Evolutionary conservation across 2,888 invertebrate genomes (phyloP), one percentile per base, ranked within the genome.

Genomic region (Tenthredo livida): DNA sequence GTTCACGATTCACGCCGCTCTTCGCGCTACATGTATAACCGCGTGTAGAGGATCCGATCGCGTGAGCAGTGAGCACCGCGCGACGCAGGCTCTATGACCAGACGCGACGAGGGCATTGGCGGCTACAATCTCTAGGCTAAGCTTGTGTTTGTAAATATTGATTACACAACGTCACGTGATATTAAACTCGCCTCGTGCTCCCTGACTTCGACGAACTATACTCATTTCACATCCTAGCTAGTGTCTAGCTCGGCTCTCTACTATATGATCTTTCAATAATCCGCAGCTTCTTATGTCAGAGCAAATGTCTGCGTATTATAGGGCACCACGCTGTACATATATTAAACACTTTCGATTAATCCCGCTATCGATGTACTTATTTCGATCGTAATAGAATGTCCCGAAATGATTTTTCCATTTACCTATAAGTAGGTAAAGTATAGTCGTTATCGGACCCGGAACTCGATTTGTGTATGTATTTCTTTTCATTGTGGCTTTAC

Each of bases 121-220:
- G 77, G 77, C 77, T 21, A 61, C 80, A 65, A 65, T 50, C 77
- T 80, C 80, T 61, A 61, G 80, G 61, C 58, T 67, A 83, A 83
- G 83, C 65, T 83, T 83, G 83, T 83, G 83, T 83, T 83, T 83
- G 83, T 83, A 83, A 83, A 83, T 83, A 83, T 83, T 83, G 83
- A 83, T 83, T 83, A 83, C 83, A 83, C 83, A 83, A 83, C 67
- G 67, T 83, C 80, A 80, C 80, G 67, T 67, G 47, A 83, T 67
- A 65, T 58, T 21, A 43, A 29, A 43, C 40, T 25, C 29, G 67
- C 47, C 67, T 29, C 67, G 67, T 83, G 65, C 50, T 67, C 43
- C 7, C 58, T 50, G 67, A 29, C 67, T 61, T n/a, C 37, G 80
- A 77, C 21, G 21, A 43, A 43, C 61, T 61, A 61, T 61, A 61